These are phyloP conservation scores for Nephrocerus scutellatus DNA, from an alignment of 2,888 invertebrate genomes.

Conservation along the genomic window DNA sequence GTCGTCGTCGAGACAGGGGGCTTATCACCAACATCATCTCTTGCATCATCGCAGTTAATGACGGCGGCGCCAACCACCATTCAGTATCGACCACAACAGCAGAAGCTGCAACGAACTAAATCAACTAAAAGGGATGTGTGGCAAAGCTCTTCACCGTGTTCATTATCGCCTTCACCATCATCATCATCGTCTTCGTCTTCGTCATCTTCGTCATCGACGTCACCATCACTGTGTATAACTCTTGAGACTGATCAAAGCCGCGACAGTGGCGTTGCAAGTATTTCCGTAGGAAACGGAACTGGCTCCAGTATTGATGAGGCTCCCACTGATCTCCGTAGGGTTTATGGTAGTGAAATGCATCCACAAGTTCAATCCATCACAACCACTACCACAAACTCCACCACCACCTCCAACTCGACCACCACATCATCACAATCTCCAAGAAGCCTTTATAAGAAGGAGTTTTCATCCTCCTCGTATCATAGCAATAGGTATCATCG, in stretches of 20 bases:
- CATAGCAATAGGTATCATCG: slow-evolving; percentile 20
- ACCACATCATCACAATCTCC: slow-evolving; percentile 10
- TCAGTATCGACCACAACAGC: slow-evolving; percentile 9
- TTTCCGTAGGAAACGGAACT: slow-evolving; percentile 30
- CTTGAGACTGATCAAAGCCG: slow-evolving; percentile 39
- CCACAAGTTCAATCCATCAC: slow-evolving; percentile 12
- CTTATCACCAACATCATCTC: slow-evolving; percentile 28
- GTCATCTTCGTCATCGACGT: slow-evolving; percentile 12
- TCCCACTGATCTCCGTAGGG: slow-evolving; percentile 39
- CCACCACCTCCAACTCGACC: slow-evolving; percentile 9
- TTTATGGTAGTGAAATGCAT: too few species aligned
- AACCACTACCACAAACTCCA: slow-evolving; percentile 24
- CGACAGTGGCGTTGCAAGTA: slow-evolving; percentile 41
- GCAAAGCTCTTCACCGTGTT: too few species aligned
- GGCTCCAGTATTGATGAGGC: slow-evolving; percentile 30
- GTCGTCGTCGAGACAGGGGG: slow-evolving; percentile 19
- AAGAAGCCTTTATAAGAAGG: too few species aligned
- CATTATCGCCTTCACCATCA: too few species aligned
- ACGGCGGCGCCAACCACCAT: slow-evolving; percentile 19
- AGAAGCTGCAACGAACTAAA: slow-evolving; percentile 7
- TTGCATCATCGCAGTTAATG: slow-evolving; percentile 23
- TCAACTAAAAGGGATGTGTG: too few species aligned
- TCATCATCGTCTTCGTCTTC: too few species aligned
- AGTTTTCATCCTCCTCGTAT: too few species aligned
- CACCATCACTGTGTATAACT: slow-evolving; percentile 11